These are phyloP conservation scores for Pseudomyrmex cubaensis DNA, from an alignment of 1,140 invertebrate genomes.

Conservation along the genomic window DNA sequence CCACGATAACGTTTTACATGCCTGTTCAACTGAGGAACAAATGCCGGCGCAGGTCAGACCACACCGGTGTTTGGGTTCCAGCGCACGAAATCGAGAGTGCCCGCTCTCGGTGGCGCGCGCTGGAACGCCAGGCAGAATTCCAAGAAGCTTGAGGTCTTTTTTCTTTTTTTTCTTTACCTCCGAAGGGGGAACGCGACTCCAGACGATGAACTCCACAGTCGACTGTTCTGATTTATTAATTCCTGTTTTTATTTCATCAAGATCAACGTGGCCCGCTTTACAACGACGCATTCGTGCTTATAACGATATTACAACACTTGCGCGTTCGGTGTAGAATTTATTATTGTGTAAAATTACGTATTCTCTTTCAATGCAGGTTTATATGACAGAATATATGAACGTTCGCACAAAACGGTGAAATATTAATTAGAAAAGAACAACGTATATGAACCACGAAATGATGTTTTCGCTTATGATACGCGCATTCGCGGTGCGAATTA, in stretches of 20 bases:
- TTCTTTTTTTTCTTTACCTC: not conserved
- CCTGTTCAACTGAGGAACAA: slow-evolving; percentile 57
- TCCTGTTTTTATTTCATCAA: slow-evolving; percentile 43
- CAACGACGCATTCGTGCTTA: not conserved
- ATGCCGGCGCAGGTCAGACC: slow-evolving; percentile 49
- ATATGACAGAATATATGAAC: not conserved
- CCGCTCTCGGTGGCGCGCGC: slow-evolving; percentile 68
- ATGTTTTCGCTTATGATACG: slow-evolving; percentile 60
- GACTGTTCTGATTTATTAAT: slow-evolving; percentile 56
- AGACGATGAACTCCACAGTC: slow-evolving; percentile 36
- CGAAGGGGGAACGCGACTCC: not conserved
- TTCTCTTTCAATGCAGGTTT: slow-evolving; percentile 6
- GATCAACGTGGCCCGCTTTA: slow-evolving; percentile 41
- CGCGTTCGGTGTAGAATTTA: slow-evolving; percentile 1
- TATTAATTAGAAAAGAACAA: slow-evolving; percentile 23
- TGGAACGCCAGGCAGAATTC: slow-evolving; percentile 71
- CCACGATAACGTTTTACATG: slow-evolving; percentile 69
- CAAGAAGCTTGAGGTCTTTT: slow-evolving; percentile 64
- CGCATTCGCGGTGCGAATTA: slow-evolving; percentile 65
- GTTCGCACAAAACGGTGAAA: not conserved
- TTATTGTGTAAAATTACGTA: slow-evolving; percentile 4
- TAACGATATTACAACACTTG: slow-evolving; percentile 33
- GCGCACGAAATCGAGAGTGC: slow-evolving; percentile 73
- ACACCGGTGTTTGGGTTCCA: slow-evolving; percentile 67
- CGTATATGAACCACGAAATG: not conserved